phyloP scores from a whole-genome alignment of 1,140 invertebrate genomes.

The Drosophila pseudoobscura region DNA sequence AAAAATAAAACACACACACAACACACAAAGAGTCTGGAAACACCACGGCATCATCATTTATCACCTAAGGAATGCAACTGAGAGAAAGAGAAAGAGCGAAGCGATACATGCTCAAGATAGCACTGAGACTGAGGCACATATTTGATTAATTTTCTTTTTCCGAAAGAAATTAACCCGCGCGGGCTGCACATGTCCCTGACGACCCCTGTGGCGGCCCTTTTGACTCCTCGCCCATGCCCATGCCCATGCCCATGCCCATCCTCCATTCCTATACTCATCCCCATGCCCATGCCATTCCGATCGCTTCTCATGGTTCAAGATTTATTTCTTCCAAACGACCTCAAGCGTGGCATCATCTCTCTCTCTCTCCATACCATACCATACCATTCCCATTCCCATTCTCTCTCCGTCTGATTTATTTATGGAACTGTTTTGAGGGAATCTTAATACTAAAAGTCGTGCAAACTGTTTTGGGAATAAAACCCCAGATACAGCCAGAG shows the following conservation, averaged over 20 bases:
- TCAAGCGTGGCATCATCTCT: slow-evolving; percentile 65
- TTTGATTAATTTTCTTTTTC: slow-evolving; percentile 83
- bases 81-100: slow-evolving; percentile 10
- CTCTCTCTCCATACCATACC: background rate
- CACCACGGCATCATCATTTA: slow-evolving; percentile 75
- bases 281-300: slow-evolving; percentile 17
- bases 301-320: slow-evolving; percentile 73
- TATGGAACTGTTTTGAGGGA: slow-evolving; percentile 52
- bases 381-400: slow-evolving; percentile 1
- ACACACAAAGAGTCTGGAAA: slow-evolving; percentile 10
- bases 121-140: slow-evolving; percentile 41
- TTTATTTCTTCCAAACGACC: slow-evolving; percentile 70
- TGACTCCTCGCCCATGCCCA: slow-evolving; percentile 42
- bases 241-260: background rate
- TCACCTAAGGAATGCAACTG: slow-evolving; percentile 72
- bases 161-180: slow-evolving; percentile 82
- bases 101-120: slow-evolving; percentile 44
- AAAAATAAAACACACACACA: slow-evolving; percentile 34
- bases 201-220: slow-evolving; percentile 66
- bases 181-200: slow-evolving; percentile 63
- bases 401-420: slow-evolving; percentile 63
- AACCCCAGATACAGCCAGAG: slow-evolving; percentile 10
- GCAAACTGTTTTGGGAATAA: slow-evolving; percentile 31
- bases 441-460: slow-evolving; percentile 24
- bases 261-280: slow-evolving; percentile 32